A percentile compares a stretch with the other conserved stretches of the same genome.
phyloP scores from a whole-genome alignment of 2,797 vertebrate genomes.

The Nothura maculosa region DNA sequence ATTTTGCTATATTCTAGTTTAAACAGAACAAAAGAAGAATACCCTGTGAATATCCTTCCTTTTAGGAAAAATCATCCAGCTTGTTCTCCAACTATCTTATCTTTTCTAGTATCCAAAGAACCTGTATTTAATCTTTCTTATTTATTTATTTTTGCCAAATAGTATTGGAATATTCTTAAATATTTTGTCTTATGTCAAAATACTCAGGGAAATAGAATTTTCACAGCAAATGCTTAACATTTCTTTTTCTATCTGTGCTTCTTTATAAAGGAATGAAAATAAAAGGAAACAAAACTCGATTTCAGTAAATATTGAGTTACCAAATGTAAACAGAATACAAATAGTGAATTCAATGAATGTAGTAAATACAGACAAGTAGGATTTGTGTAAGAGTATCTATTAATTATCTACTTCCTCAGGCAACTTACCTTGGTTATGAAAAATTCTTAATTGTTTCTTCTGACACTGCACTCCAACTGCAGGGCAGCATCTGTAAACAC shows the following conservation, averaged over 20 bases:
- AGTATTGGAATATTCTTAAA: not conserved
- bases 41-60: not conserved
- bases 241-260: not conserved
- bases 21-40: not conserved
- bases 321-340: fast-evolving
- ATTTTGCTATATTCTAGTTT: not conserved
- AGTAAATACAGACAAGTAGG: not conserved
- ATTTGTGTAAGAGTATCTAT: not conserved
- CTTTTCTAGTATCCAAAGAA: not conserved
- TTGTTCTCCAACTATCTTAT: not conserved
- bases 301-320: not conserved
- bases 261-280: not conserved
- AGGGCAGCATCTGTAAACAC: not conserved
- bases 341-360: not conserved
- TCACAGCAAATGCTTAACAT: not conserved
- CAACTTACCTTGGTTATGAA: not conserved
- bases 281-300: not conserved
- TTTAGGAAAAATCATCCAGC: not conserved
- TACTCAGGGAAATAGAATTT: not conserved
- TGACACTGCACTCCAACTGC: not conserved
- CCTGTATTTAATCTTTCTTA: not conserved
- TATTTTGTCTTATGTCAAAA: not conserved
- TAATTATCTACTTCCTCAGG: not conserved
- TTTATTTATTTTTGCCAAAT: not conserved
- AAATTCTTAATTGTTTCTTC: not conserved